Evolutionary conservation across 2,888 invertebrate species (phyloP), one percentile per base, ranked within the genome.

Genomic region (Leptinotarsa rubiginosa): DNA sequence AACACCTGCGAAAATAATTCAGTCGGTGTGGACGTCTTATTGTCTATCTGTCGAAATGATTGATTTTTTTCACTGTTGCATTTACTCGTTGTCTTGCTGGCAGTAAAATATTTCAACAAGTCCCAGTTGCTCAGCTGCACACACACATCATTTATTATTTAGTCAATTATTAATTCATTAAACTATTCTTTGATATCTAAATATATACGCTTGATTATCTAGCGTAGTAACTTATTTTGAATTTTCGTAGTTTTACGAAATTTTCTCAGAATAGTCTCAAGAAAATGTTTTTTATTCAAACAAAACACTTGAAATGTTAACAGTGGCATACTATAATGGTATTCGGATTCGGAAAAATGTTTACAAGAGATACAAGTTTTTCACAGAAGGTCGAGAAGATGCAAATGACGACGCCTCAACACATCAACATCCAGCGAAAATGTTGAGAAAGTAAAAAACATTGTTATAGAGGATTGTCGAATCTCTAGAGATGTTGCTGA

Each of bases 111-210:
- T 73, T 73, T 69, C 73, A 73, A 77, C 75, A 78, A 79, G 77
- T 68, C 75, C 74, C 77, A 76, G 77, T 71, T 77, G 75, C 73
- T 76, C 76, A 71, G 70, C 70, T 75, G 69, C 74, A 74, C 65
- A 64, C 56, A 74, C 71, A 64, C 66, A 75, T 69, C 75, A 78
- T 78, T 75, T 72, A 68, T 75, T 75, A 66, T 75, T 41, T 31
- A 59, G 52, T 65, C 70, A 70, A 59, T 69, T 69, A 74, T 67
- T 70, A 67, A 69, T 70, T 70, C 66, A 66, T 47, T 66, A 47
- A 66, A 70, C 67, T 70, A 66, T 74, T 74, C 70, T 59, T 47
- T 31, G 69, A 73, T 69, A 69, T 73, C 67, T 67, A 67, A 47
- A 67, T 52, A 52, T 66, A 66, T 50, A 47, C 52, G 1, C 22